Evolutionary conservation across 1,140 invertebrate species (phyloP), one percentile per base, ranked within the genome.

Genomic region (Nebria ingens): DNA sequence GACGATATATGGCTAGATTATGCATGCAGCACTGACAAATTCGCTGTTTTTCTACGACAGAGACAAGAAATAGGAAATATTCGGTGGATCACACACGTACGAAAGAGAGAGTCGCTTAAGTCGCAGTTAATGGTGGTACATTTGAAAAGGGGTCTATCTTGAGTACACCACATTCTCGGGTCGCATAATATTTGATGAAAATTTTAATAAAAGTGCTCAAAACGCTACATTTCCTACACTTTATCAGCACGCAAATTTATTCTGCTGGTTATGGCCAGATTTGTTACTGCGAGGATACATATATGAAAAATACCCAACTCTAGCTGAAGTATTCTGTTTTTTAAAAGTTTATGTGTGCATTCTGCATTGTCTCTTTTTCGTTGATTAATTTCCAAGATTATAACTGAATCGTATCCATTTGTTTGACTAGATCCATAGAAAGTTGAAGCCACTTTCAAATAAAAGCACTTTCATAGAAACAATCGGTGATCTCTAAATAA

Each of bases 141-240:
- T 45, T 45, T 17, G 40, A 45, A 45, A 45, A 17, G 40, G n/a
- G n/a, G 40, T 45, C 40, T 45, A 45, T 45, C 40, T 45, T 45
- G 3, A 4, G 40, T 34, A 34, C 9, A 11, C 9, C 40, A 17
- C 40, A 45, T 45, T 45, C 17, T 17, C n/a, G 17, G 40, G 6
- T 45, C 9, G n/a, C n/a, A 45, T 45, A 17, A 9, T 45, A 45
- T 45, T 45, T 45, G 40, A 45, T 45, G 40, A 45, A 45, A 45
- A 17, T 45, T 45, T 45, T 45, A 45, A 45, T 45, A 45, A 45
- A 45, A 45, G 40, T 45, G 40, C 40, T 45, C 9, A 45, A 45
- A 45, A 45, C 17, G 40, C 17, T 45, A 45, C 40, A 45, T 45
- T 45, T 45, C 40, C 40, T 45, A 17, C 40, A 45, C 40, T 45